Evolutionary conservation across 2,113 vertebrate genomes (phyloP).

Genomic region (Cyrtonyx montezumae): DNA sequence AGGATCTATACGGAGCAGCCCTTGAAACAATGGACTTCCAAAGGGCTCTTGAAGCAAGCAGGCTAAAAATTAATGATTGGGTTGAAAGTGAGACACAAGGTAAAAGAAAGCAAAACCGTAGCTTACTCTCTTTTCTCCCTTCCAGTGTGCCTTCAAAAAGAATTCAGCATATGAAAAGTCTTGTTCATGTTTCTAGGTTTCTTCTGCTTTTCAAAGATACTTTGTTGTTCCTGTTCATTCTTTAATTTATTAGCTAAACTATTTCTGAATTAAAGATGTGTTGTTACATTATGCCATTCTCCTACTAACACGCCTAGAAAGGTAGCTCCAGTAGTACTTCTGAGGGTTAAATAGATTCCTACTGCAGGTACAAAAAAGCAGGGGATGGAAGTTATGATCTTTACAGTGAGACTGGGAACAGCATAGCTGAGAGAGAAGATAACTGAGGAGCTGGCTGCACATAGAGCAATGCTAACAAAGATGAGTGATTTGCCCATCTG

Average conservation of each 20-base stretch:
- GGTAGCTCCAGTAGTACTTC: not conserved
- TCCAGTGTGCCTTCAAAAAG: not conserved
- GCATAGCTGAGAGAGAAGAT: rapidly evolving
- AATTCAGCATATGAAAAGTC: not conserved
- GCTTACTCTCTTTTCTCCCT: not conserved
- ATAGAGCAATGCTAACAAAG: not conserved
- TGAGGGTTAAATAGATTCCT: not conserved
- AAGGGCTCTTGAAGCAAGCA: constrained; percentile 65
- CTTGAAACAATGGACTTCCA: constrained; percentile 75
- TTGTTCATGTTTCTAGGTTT: not conserved
- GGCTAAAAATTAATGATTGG: constrained; percentile 78
- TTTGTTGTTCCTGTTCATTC: not conserved
- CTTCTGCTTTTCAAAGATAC: not conserved
- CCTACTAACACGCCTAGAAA: not conserved
- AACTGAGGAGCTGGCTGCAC: not conserved
- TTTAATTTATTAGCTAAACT: not conserved
- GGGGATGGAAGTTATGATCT: not conserved
- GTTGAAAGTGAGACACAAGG: constrained; percentile 79
- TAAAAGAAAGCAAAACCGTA: constrained; percentile 30
- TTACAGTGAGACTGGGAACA: not conserved
- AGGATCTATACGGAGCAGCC: constrained; percentile 72
- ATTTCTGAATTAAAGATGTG: not conserved
- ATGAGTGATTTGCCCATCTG: not conserved
- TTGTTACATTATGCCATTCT: not conserved
- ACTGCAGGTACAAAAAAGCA: not conserved